phyloP scores from a whole-genome alignment of 1,140 invertebrate species.

The Helicoverpa zea region DNA sequence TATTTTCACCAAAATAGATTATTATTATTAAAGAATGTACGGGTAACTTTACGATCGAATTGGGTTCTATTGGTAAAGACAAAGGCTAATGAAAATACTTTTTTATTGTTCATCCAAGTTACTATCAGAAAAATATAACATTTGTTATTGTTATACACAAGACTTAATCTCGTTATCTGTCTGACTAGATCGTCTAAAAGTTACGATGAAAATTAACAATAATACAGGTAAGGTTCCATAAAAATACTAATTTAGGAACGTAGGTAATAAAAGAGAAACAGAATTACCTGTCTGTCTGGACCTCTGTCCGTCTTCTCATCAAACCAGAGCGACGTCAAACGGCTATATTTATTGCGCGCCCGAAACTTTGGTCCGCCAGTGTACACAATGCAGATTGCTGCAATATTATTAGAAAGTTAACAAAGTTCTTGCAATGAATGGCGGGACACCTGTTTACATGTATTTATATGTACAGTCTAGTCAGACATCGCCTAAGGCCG shows the following conservation, averaged over 20 bases:
- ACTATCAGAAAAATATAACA: background rate
- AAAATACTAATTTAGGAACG: conserved; percentile 21
- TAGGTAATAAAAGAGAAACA: conserved; percentile 29
- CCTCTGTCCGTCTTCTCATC: conserved; percentile 21
- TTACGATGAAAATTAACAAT: conserved; percentile 20
- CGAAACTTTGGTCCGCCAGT: conserved; percentile 13
- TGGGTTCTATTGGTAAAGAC: too few relatives aligned
- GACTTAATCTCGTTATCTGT: background rate
- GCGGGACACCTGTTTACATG: background rate
- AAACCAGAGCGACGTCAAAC: conserved; percentile 9
- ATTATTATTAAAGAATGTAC: too few relatives aligned
- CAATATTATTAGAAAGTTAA: conserved; percentile 2
- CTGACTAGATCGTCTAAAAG: background rate
- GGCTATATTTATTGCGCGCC: background rate
- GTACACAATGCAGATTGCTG: conserved; percentile 16
- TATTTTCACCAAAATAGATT: background rate
- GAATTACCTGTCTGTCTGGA: conserved; percentile 30
- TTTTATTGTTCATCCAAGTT: background rate
- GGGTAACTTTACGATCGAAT: too few relatives aligned
- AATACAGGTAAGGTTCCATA: conserved; percentile 28
- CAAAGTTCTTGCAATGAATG: conserved; percentile 4
- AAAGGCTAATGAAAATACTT: too few relatives aligned
- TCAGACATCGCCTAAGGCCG: conserved; percentile 19
- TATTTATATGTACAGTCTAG: background rate
- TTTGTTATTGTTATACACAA: background rate